A percentile compares a stretch with the other conserved stretches of the same genome.
phyloP scores from a whole-genome alignment of 37 sponge, comb jelly and placozoan genomes.

The Corticium candelabrum region DNA sequence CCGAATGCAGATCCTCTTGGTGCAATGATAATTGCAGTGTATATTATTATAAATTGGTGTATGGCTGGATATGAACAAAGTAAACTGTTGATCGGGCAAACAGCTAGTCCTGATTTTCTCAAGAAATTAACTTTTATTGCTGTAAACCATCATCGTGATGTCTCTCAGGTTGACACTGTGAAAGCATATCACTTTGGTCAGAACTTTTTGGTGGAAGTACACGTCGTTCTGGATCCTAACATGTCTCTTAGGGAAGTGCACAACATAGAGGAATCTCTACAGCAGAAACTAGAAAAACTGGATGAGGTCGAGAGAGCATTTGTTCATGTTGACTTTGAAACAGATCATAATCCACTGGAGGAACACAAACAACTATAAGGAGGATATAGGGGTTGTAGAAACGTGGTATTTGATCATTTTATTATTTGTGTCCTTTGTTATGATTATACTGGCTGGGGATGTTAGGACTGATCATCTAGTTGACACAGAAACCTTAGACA shows the following conservation, averaged over 20 bases:
- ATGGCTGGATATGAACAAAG: slow-evolving; percentile 34
- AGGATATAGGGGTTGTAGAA: too few relatives aligned
- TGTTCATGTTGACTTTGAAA: slow-evolving; percentile 50
- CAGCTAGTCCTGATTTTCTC: slow-evolving; percentile 26
- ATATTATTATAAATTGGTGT: slow-evolving; percentile 46
- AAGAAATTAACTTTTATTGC: slow-evolving; percentile 32
- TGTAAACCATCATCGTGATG: slow-evolving; percentile 16
- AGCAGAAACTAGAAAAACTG: slow-evolving; percentile 29
- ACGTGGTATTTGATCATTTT: too few relatives aligned
- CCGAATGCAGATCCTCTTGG: slow-evolving; percentile 30
- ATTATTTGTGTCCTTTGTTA: too few relatives aligned
- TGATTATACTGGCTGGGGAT: too few relatives aligned
- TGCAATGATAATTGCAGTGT: slow-evolving; percentile 31
- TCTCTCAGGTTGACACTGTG: slow-evolving; percentile 37
- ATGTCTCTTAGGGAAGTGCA: slow-evolving; percentile 39
- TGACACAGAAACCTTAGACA: too few relatives aligned
- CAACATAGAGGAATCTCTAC: slow-evolving; percentile 45
- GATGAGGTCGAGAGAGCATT: slow-evolving; percentile 49
- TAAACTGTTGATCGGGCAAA: slow-evolving; percentile 30
- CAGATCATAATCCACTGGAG: slow-evolving; percentile 20
- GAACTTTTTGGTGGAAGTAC: slow-evolving; percentile 40
- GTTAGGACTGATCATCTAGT: too few relatives aligned
- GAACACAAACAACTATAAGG: too few relatives aligned
- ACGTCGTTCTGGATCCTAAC: slow-evolving; percentile 20
- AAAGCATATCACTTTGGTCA: slow-evolving; percentile 44